Base-by-base conservation (phyloP, 2,113 vertebrate genomes). In the Hemibagrus wyckioides region DNA sequence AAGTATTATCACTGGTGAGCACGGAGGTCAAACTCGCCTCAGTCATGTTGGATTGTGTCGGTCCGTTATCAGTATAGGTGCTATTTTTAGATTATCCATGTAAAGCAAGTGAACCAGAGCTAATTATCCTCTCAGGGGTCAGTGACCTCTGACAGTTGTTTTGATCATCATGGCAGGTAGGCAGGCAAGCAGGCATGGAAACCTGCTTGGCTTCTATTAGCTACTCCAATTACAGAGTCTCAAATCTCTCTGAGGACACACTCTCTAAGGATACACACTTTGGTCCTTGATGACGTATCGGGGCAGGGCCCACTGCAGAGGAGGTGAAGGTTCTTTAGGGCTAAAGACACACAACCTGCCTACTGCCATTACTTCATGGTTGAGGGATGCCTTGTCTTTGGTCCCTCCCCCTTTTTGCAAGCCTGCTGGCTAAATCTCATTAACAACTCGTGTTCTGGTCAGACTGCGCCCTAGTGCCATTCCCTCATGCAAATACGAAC, bases 1-100 rank as follows among this genome's bases (percentile, higher is more conserved):
- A 94, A 94, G 87, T 94, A 89, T 85, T 95, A 95, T 86, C 95
- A 95, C 92, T 96, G 95, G 95, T 96, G 83, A 52, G 93, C 6
- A 19, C 36, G 9, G 9, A 48, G 54, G 41, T 48, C 81, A 23
- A 2, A 57, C 21, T 14, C 4, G 3, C 4, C 6, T 77, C 9
- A 36, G 14, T 30, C 19, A 5, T 33, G 19, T n/a, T 10, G 17
- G 3, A 36, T 41, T 65, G 17, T 63, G 44, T 69, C 41, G 14
- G 33, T 54, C 3, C 11, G 23, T 80, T 86, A 41, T 67, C n/a
- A 36, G 65, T 8, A 19, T 39, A 54, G 30, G 6, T 54, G 19
- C 36, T 39, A 2, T 59, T 59, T 59, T 59, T 81, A 76, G 52
- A 69, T 41, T 39, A 23, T 86, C 30, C 30, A 19, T 21, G 21